These are phyloP conservation scores for Phanerotoma sp. DNA, from an alignment of 2,888 invertebrate species.

Conservation along the genomic window DNA sequence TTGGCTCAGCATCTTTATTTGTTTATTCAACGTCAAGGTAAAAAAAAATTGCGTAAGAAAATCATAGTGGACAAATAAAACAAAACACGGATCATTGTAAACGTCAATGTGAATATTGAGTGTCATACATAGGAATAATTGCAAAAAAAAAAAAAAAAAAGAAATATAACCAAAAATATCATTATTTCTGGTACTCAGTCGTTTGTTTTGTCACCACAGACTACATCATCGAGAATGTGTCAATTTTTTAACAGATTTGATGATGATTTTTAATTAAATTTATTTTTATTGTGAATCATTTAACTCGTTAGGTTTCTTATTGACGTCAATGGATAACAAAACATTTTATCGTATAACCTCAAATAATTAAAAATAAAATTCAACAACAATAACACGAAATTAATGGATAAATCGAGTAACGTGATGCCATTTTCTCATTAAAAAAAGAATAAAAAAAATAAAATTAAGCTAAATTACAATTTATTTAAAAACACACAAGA, in stretches of 20 bases:
- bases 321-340: background rate
- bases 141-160: background rate
- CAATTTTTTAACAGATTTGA: conserved; percentile 28
- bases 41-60: conserved; percentile 32
- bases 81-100: background rate
- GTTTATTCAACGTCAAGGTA: conserved; percentile 38
- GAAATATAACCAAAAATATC: conserved; percentile 3
- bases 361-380: too few relatives aligned
- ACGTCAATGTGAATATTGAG: conserved; percentile 4
- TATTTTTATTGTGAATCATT: conserved; percentile 8
- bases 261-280: conserved; percentile 32
- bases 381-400: too few relatives aligned
- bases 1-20: conserved; percentile 36
- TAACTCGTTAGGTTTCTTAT: background rate
- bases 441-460: background rate
- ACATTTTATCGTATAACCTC: too few relatives aligned
- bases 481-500: conserved; percentile 13
- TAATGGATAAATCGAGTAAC: too few relatives aligned
- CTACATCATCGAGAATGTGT: conserved; percentile 38
- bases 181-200: conserved; percentile 23
- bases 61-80: conserved; percentile 12
- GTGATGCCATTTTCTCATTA: background rate
- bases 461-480: background rate
- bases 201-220: conserved; percentile 42
- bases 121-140: background rate